Evolutionary conservation across 2,113 vertebrate species (phyloP).

Genomic region (Cyanistes caeruleus): DNA sequence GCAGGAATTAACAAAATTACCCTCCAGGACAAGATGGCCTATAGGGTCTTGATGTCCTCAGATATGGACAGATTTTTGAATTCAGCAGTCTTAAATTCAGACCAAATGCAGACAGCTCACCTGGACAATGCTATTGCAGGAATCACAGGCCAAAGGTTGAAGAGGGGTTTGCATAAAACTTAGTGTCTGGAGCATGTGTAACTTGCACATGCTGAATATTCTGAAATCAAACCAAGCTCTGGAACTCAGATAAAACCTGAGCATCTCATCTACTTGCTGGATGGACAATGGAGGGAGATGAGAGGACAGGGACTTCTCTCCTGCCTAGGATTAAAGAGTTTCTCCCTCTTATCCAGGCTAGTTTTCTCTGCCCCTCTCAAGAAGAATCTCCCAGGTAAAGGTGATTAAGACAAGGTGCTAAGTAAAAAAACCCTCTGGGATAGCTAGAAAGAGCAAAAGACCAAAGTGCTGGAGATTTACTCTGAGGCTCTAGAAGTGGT

Average conservation of each 20-base stretch:
- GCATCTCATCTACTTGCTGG: not conserved
- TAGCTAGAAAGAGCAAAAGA: not conserved
- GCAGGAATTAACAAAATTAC: not conserved
- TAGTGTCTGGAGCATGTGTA: not conserved
- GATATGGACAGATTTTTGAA: not conserved
- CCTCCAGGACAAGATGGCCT: not conserved
- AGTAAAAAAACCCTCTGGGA: accelerated
- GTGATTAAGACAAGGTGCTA: not conserved
- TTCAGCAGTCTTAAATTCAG: not conserved
- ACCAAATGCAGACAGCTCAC: not conserved
- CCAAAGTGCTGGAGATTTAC: not conserved
- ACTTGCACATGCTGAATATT: not conserved
- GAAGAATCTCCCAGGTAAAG: not conserved
- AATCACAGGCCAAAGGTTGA: not conserved
- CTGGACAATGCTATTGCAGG: not conserved
- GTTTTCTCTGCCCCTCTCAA: not conserved
- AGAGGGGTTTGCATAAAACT: not conserved
- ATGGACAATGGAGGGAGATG: not conserved
- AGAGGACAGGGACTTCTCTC: not conserved
- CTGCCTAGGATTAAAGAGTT: not conserved
- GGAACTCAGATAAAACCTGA: not conserved
- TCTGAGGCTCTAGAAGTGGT: not conserved
- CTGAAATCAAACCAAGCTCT: not conserved
- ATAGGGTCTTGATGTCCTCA: not conserved
- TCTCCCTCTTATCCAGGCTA: not conserved